These are phyloP conservation scores for Tetragnatha montana DNA, from an alignment of 2,888 invertebrate species.

Conservation along the genomic window DNA sequence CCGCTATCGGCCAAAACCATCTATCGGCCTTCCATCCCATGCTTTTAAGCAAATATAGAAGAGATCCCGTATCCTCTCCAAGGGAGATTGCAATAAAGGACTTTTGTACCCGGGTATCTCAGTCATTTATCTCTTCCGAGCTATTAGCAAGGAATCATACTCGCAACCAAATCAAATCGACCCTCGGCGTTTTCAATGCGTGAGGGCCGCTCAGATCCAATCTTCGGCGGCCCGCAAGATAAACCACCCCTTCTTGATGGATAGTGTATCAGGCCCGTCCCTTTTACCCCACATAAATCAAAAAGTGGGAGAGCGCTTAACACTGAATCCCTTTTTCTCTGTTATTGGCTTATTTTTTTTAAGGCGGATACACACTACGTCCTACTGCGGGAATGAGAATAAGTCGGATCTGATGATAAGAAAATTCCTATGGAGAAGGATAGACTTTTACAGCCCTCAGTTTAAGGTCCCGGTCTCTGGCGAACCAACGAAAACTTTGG, in stretches of 20 bases:
- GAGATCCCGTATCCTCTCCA: too few species aligned
- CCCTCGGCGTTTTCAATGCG: background rate
- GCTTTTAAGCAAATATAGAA: too few species aligned
- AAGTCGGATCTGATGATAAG: too few species aligned
- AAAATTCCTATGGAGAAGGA: too few species aligned
- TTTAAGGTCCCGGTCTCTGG: too few species aligned
- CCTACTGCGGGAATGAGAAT: too few species aligned
- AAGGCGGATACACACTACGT: too few species aligned
- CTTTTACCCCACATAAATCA: background rate
- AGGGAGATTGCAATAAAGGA: background rate
- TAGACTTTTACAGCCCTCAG: too few species aligned
- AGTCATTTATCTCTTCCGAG: background rate
- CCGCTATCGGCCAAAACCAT: too few species aligned
- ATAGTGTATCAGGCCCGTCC: background rate
- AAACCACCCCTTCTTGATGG: background rate
- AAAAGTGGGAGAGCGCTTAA: background rate
- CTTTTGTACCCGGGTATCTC: background rate
- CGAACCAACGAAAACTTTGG: too few species aligned
- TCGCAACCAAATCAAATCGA: background rate
- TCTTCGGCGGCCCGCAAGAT: background rate
- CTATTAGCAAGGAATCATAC: background rate
- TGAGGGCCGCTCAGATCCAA: background rate
- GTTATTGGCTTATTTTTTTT: too few species aligned
- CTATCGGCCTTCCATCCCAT: too few species aligned
- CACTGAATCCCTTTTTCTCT: background rate